Percentiles rank a stretch among this genome's conserved stretches.
Evolutionary conservation across 64 coral and sea anemone species (phyloP).

Genomic region (Pocillopora verrucosa): DNA sequence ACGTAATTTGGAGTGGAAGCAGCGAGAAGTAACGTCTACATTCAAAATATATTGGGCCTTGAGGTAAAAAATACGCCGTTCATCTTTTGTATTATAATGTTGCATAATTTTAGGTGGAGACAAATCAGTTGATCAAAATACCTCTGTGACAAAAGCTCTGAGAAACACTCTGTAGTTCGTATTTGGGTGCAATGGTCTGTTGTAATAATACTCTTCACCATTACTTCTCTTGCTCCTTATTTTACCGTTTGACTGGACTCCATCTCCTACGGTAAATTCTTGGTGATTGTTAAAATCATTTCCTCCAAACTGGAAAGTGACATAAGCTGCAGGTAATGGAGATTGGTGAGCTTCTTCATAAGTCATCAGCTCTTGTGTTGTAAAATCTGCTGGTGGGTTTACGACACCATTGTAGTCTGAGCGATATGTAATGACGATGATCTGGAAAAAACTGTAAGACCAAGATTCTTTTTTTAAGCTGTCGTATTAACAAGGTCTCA

Average conservation of each 20-base stretch:
- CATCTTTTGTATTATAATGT: too few species aligned
- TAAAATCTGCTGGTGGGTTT: background rate
- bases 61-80: too few species aligned
- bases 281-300: background rate
- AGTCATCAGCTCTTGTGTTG: background rate
- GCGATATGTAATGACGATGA: background rate
- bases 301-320: conserved; percentile 1
- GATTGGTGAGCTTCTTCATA: background rate
- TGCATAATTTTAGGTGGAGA: too few species aligned
- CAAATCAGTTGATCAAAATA: too few species aligned
- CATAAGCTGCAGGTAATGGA: background rate
- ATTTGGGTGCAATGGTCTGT: too few species aligned
- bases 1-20: too few species aligned
- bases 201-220: background rate
- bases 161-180: too few species aligned
- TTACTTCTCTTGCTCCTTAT: background rate
- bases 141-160: too few species aligned
- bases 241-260: background rate
- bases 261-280: background rate
- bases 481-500: too few species aligned
- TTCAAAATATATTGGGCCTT: too few species aligned
- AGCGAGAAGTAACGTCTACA: too few species aligned
- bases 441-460: background rate
- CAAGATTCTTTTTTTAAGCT: background rate
- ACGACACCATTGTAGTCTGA: background rate